Percentiles rank a stretch among this genome's conserved stretches.
Conservation (phyloP, 2,797 vertebrate species). For the Cygnus olor region DNA sequence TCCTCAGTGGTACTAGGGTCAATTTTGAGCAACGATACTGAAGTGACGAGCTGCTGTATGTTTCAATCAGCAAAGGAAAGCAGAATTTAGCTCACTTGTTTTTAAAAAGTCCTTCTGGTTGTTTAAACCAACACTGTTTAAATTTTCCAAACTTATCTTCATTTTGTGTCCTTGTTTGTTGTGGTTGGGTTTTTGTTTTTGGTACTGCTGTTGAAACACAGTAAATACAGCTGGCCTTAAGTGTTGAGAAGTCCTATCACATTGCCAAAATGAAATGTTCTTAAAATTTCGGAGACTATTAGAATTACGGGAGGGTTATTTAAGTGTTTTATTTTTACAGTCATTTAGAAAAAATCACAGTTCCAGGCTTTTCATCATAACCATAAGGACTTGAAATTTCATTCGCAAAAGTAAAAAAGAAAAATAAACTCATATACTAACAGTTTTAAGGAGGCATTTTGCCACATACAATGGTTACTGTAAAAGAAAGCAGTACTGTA, state of each 20-base stretch:
- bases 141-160: not conserved
- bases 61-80: not conserved
- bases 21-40: not conserved
- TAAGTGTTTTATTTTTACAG: not conserved
- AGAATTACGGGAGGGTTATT: not conserved
- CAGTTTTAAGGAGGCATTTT: not conserved
- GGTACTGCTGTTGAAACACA: not conserved
- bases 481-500: not conserved
- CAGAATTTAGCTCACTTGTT: not conserved
- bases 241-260: not conserved
- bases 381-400: not conserved
- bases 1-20: not conserved
- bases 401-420: not conserved
- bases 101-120: not conserved
- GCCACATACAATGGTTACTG: not conserved
- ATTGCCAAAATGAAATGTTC: not conserved
- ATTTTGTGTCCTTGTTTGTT: not conserved
- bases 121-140: not conserved
- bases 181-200: not conserved
- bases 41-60: not conserved
- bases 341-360: not conserved
- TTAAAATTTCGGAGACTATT: slow-evolving; percentile 4
- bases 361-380: slow-evolving; percentile 6
- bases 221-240: not conserved
- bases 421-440: not conserved